Evolutionary conservation across 2,888 invertebrate genomes (phyloP).

Genomic region (Nomada hirtipes): DNA sequence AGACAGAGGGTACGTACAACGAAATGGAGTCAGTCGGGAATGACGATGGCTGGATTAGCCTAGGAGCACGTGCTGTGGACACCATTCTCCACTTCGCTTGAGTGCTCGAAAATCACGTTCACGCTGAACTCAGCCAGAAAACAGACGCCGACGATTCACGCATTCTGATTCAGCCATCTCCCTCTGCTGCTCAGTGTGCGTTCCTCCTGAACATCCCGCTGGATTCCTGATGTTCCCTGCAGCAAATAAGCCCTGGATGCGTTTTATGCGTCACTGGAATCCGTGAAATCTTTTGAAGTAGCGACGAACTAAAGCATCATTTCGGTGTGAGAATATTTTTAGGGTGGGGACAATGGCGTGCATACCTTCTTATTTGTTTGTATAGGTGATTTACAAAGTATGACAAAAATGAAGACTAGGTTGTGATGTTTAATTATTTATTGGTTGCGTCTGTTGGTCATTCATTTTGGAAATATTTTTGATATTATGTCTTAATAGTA

Average conservation of each 20-base stretch:
- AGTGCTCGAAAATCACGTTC: slow-evolving; percentile 81
- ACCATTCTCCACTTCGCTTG: slow-evolving; percentile 80
- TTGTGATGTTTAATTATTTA: no score
- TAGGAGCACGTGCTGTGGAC: slow-evolving; percentile 78
- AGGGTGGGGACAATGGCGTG: no score
- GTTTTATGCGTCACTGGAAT: slow-evolving; percentile 4
- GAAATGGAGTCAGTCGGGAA: slow-evolving; percentile 71
- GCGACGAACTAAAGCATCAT: background rate
- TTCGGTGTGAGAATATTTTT: background rate
- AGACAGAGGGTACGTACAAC: slow-evolving; percentile 51
- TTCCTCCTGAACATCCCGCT: slow-evolving; percentile 29
- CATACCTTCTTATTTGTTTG: no score
- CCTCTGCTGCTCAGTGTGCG: slow-evolving; percentile 27
- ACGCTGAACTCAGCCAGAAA: slow-evolving; percentile 73
- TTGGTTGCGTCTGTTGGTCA: no score
- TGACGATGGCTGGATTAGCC: slow-evolving; percentile 80
- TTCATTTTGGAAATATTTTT: no score
- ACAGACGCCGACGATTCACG: slow-evolving; percentile 72
- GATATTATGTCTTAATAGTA: no score
- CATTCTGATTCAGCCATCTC: slow-evolving; percentile 56
- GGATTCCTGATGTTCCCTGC: slow-evolving; percentile 5
- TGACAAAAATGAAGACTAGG: no score
- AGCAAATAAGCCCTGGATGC: background rate
- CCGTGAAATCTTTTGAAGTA: background rate
- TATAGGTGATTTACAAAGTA: no score